These are phyloP conservation scores for Schizaphis graminum DNA, from an alignment of 2,888 invertebrate genomes.

Conservation along the genomic window DNA sequence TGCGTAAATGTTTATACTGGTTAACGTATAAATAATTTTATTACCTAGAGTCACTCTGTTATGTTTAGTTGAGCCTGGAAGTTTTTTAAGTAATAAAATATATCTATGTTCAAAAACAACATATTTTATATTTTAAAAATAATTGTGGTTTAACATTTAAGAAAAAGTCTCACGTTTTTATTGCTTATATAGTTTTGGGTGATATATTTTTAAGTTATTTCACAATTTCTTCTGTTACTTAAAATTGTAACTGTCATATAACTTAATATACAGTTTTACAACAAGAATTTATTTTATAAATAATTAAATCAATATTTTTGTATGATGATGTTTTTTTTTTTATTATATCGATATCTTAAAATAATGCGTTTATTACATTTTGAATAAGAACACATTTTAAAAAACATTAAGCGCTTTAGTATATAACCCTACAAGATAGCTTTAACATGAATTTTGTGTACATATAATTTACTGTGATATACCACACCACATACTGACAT, in stretches of 20 bases:
- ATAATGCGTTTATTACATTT: not conserved
- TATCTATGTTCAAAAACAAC: not conserved
- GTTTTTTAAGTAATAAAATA: conserved; percentile 1
- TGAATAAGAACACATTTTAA: not conserved
- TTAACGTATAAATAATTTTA: conserved; percentile 38
- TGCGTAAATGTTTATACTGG: not conserved
- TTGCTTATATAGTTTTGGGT: not conserved
- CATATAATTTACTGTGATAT: not conserved
- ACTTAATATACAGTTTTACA: not conserved
- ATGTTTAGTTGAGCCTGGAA: not conserved
- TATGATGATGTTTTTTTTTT: not conserved
- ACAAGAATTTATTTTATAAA: not conserved
- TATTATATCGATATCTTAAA: not conserved
- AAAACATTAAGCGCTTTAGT: not conserved
- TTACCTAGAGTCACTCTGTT: conserved; percentile 38
- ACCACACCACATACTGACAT: not conserved
- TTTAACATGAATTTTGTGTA: not conserved
- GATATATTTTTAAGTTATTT: not conserved
- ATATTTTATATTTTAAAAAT: not conserved
- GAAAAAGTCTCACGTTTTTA: not conserved
- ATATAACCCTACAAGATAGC: not conserved
- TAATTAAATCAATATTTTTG: not conserved
- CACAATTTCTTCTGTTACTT: not conserved
- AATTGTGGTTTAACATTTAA: not conserved
- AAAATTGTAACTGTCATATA: not conserved